These are phyloP conservation scores for Poecilia picta DNA, from an alignment of 2,797 vertebrate species.

Conservation along the genomic window DNA sequence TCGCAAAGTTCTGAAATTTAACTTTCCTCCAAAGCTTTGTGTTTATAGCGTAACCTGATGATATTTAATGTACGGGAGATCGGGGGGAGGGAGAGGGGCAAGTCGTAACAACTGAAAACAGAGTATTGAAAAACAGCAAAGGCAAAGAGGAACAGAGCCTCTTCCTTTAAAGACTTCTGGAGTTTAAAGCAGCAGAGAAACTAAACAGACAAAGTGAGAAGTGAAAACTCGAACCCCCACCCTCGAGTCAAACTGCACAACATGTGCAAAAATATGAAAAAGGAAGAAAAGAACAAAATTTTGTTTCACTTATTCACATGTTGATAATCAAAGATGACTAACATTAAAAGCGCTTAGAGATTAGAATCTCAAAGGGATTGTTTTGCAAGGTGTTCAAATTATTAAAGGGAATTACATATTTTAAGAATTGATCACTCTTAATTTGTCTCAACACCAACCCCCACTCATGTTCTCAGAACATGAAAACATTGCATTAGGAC, in stretches of 20 bases:
- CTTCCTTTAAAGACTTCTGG: background rate
- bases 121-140: background rate
- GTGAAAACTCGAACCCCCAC: constrained; percentile 15
- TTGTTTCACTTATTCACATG: background rate
- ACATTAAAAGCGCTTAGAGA: background rate
- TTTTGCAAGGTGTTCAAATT: background rate
- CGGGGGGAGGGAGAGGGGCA: too few relatives aligned
- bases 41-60: background rate
- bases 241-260: constrained; percentile 25
- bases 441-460: background rate
- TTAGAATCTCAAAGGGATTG: background rate
- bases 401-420: background rate
- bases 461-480: background rate
- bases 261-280: background rate
- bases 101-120: background rate
- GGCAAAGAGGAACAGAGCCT: constrained; percentile 5
- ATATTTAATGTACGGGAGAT: background rate
- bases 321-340: background rate
- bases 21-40: background rate
- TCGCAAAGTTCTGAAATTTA: too few relatives aligned
- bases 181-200: constrained; percentile 20
- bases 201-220: constrained; percentile 6
- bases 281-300: too few relatives aligned
- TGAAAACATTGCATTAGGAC: background rate
- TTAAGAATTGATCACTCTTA: background rate